phyloP scores from a whole-genome alignment of 2,113 vertebrate genomes.

The Nothocercus nigrocapillus region DNA sequence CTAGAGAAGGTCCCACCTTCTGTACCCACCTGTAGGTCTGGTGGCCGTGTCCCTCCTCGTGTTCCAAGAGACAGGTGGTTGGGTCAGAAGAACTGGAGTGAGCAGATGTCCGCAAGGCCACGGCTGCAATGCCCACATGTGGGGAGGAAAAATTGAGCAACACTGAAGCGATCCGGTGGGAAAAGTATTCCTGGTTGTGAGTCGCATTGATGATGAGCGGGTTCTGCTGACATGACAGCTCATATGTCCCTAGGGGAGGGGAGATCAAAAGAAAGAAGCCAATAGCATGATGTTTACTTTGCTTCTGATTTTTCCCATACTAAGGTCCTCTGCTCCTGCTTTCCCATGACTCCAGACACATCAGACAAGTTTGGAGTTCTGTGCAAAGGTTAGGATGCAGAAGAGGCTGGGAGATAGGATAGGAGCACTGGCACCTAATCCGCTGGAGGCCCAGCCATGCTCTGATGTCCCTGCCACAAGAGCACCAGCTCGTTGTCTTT shows the following conservation, averaged over 20 bases:
- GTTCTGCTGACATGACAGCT: slow-evolving; percentile 88
- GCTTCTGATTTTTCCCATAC: not conserved
- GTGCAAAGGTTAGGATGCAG: not conserved
- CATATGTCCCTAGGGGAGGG: slow-evolving; percentile 79
- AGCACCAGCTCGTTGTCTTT: not conserved
- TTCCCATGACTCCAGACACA: too few relatives aligned
- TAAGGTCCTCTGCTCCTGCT: not conserved
- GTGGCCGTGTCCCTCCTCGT: slow-evolving; percentile 75
- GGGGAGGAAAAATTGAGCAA: slow-evolving; percentile 89
- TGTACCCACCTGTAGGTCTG: slow-evolving; percentile 73
- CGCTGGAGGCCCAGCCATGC: rapidly evolving
- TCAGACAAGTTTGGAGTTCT: not conserved
- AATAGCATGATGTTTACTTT: not conserved
- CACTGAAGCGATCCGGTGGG: slow-evolving; percentile 74
- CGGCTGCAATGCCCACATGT: slow-evolving; percentile 84
- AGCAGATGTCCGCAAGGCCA: slow-evolving; percentile 85
- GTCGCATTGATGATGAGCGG: slow-evolving; percentile 86
- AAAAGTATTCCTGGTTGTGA: slow-evolving; percentile 69
- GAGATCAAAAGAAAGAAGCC: not conserved
- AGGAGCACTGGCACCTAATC: not conserved
- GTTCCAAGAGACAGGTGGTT: slow-evolving; percentile 81
- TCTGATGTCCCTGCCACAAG: rapidly evolving
- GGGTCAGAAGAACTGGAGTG: slow-evolving; percentile 76
- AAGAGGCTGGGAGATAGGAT: rapidly evolving
- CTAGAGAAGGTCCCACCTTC: not conserved